Evolutionary conservation across 2,888 invertebrate genomes (phyloP), one percentile per base, ranked within the genome.

Genomic region (Maniola hyperantus): DNA sequence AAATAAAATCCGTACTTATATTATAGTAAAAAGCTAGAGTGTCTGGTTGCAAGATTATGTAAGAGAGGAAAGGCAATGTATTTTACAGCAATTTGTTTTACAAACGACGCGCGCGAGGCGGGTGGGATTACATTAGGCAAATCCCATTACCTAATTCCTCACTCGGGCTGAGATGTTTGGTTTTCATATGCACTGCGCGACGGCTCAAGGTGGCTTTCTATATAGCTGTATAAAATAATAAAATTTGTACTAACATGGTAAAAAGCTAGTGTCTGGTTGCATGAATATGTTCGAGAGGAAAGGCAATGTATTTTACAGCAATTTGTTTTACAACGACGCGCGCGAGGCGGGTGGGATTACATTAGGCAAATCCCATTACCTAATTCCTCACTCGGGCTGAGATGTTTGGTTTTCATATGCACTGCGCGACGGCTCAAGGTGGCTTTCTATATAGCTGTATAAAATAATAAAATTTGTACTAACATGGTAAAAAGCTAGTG

Each of bases 351-450:
- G 59, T 44, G 64, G 66, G 57, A 67, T 66, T 66, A 64, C 69
- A 69, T 71, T 69, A 71, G 66, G 69, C 66, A 67, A 70, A 70
- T 66, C 63, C 70, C 51, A 13, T 61, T 53, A 64, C 67, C 67
- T 69, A 67, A 67, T 67, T 67, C 67, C 61, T 55, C 33, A 48
- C 44, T 20, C 53, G 46, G 53, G 53, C 51, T 34, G 42, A 62
- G 61, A 51, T 62, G 58, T 58, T 62, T 39, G 61, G 61, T 50
- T 62, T n/a, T 62, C 51, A 50, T 15, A 62, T 62, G 48, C 54
- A 55, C 8, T 48, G 64, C 26, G 33, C 55, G 39, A 18, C 15
- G 48, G 15, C 15, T 48, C 18, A 7, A 6, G 10, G 10, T 8
- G 48, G 6, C n/a, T 46, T n/a, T 7, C 6, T 34, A 34, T 34